phyloP scores from a whole-genome alignment of 2,797 vertebrate genomes.

The Arctocebus calabarensis region DNA sequence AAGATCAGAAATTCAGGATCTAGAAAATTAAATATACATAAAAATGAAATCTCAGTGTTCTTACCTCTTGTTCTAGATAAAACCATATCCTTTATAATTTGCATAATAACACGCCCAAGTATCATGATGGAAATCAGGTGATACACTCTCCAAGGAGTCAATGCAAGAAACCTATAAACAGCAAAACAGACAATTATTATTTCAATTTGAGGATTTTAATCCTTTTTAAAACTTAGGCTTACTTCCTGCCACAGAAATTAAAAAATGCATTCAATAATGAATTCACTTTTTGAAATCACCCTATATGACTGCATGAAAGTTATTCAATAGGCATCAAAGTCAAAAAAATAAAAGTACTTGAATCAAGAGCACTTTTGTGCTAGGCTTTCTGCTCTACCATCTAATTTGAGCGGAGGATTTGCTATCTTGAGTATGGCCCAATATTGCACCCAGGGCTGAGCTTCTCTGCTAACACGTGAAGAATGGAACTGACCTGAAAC shows the following conservation, averaged over 20 bases:
- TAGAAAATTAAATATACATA: background rate
- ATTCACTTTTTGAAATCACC: background rate
- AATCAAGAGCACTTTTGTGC: background rate
- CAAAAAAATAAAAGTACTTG: background rate
- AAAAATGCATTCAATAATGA: background rate
- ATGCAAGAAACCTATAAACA: constrained; percentile 87
- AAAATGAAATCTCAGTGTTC: background rate
- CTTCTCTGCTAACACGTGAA: background rate
- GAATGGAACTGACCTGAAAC: background rate
- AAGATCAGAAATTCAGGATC: background rate
- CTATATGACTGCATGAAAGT: background rate
- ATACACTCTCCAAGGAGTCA: constrained; percentile 90
- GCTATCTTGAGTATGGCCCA: background rate
- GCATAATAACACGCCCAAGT: constrained; percentile 87
- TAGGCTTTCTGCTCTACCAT: background rate
- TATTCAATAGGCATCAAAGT: background rate
- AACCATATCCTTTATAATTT: constrained; percentile 89
- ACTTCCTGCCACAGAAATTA: background rate
- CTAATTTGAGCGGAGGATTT: background rate
- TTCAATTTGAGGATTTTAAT: background rate
- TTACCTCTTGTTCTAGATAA: constrained; percentile 88
- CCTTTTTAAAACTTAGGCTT: background rate
- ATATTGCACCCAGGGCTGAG: background rate
- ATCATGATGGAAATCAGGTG: constrained; percentile 87
- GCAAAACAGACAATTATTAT: background rate